Evolutionary conservation across 1,140 invertebrate species (phyloP).

Genomic region (Drosophila watanabei): DNA sequence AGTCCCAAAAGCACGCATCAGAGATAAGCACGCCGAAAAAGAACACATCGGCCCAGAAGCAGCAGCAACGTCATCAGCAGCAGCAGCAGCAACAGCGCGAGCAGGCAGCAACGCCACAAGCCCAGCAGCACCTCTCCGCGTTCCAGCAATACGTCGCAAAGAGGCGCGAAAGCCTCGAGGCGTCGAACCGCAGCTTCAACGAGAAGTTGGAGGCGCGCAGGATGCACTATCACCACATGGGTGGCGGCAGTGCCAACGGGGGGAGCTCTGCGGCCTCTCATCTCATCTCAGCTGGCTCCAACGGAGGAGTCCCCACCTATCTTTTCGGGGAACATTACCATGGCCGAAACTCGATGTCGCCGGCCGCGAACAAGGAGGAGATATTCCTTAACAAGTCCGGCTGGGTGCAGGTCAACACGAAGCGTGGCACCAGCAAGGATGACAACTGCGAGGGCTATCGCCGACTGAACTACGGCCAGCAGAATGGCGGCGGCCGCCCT

Average conservation of each 20-base stretch:
- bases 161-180: slow-evolving; percentile 80
- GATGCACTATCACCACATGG: slow-evolving; percentile 82
- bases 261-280: slow-evolving; percentile 4
- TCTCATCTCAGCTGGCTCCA: slow-evolving; percentile 20
- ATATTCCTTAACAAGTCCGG: slow-evolving; percentile 85
- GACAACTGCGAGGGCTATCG: slow-evolving; percentile 51
- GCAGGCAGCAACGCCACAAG: slow-evolving; percentile 15
- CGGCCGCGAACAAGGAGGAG: slow-evolving; percentile 70
- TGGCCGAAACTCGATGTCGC: slow-evolving; percentile 55
- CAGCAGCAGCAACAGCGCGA: slow-evolving; percentile 23
- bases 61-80: slow-evolving; percentile 24
- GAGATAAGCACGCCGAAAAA: slow-evolving; percentile 22
- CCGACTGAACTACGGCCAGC: slow-evolving; percentile 52
- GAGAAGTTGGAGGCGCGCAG: slow-evolving; percentile 83
- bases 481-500: slow-evolving; percentile 48
- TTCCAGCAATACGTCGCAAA: slow-evolving; percentile 83
- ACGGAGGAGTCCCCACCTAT: slow-evolving; percentile 73
- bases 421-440: slow-evolving; percentile 39
- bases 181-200: slow-evolving; percentile 81
- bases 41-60: slow-evolving; percentile 22
- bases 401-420: slow-evolving; percentile 84
- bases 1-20: slow-evolving; percentile 20
- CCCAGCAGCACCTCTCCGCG: slow-evolving; percentile 62
- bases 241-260: slow-evolving; percentile 44
- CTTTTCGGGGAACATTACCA: slow-evolving; percentile 80